Evolutionary conservation across 2,113 vertebrate species (phyloP).

Genomic region (Varanus komodoensis): DNA sequence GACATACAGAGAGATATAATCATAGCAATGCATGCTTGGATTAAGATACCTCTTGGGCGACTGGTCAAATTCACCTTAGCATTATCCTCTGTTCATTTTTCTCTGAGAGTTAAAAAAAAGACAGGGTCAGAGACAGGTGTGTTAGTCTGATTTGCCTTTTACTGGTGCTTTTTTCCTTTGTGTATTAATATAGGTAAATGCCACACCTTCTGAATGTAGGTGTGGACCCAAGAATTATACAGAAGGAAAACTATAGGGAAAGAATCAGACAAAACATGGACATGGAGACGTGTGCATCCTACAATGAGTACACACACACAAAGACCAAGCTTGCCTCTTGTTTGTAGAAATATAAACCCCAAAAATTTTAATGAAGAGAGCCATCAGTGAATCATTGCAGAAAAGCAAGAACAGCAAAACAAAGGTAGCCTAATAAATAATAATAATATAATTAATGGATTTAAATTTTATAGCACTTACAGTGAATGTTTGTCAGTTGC

Average conservation of each 20-base stretch:
- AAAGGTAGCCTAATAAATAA: neutral
- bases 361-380: too few species aligned
- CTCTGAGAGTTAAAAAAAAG: constrained; percentile 2
- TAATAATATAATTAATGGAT: neutral
- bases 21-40: constrained; percentile 29
- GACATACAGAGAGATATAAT: constrained; percentile 64
- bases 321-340: neutral
- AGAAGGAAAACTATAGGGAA: neutral
- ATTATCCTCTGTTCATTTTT: constrained; percentile 29
- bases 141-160: neutral
- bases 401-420: neutral
- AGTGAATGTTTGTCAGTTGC: neutral
- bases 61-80: constrained; percentile 56
- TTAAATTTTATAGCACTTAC: neutral
- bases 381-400: neutral
- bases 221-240: neutral
- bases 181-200: neutral
- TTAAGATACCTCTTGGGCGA: constrained; percentile 58
- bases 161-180: constrained; percentile 3
- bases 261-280: neutral
- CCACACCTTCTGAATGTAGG: neutral
- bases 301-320: neutral
- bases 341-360: neutral
- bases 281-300: neutral
- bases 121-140: neutral